Evolutionary conservation across 2,888 invertebrate genomes (phyloP).

Genomic region (Anoncus sp.): DNA sequence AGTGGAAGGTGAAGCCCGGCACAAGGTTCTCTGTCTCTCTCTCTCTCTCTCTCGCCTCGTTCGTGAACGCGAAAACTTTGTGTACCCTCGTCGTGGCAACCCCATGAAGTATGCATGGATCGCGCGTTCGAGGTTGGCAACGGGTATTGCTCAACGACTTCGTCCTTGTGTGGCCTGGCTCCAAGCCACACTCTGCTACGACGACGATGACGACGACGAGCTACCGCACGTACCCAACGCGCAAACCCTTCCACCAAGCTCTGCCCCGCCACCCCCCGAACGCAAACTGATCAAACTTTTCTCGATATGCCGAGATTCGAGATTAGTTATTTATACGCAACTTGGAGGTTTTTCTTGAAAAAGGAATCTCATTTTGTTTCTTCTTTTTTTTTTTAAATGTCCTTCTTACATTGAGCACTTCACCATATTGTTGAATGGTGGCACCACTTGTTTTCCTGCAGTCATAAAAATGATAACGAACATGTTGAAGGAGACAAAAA

Average conservation of each 20-base stretch:
- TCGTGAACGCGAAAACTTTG: slow-evolving; percentile 68
- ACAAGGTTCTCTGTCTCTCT: too few species aligned
- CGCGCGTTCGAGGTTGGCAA: slow-evolving; percentile 60
- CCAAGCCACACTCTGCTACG: slow-evolving; percentile 56
- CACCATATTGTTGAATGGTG: too few species aligned
- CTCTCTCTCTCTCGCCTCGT: slow-evolving; percentile 53
- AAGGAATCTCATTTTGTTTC: slow-evolving; percentile 36
- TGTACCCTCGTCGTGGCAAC: slow-evolving; percentile 64
- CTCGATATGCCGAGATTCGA: slow-evolving; percentile 77
- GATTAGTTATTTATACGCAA: slow-evolving; percentile 78
- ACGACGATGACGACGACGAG: slow-evolving; percentile 69
- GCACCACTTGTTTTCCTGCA: neutral
- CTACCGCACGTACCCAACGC: slow-evolving; percentile 61
- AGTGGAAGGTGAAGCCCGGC: slow-evolving; percentile 39
- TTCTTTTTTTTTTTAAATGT: neutral
- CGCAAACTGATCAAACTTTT: slow-evolving; percentile 79
- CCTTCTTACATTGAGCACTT: slow-evolving; percentile 11
- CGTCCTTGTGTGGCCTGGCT: slow-evolving; percentile 60
- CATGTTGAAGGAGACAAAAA: slow-evolving; percentile 4
- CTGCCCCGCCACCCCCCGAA: slow-evolving; percentile 8
- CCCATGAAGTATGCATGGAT: slow-evolving; percentile 69
- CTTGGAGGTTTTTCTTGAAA: slow-evolving; percentile 40
- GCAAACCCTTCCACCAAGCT: slow-evolving; percentile 29
- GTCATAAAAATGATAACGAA: neutral
- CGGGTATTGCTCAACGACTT: slow-evolving; percentile 57